Conservation (phyloP, 2,888 invertebrate species). For the Epistrophe eligans region DNA sequence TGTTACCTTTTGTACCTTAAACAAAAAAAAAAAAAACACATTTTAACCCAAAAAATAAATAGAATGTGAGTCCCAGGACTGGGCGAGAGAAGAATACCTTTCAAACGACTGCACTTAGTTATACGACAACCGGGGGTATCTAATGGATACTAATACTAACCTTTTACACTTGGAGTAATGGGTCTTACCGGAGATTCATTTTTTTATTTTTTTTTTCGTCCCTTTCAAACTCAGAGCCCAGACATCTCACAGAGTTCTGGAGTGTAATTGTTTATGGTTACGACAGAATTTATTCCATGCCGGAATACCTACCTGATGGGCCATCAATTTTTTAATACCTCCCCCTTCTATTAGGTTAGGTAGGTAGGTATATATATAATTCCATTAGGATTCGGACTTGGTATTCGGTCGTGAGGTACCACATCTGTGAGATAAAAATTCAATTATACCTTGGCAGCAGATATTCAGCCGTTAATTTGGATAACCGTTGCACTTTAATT, state of each 20-base stretch:
- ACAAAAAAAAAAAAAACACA: neutral
- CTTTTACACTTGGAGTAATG: conserved; percentile 42
- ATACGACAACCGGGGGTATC: conserved; percentile 44
- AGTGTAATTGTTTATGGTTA: conserved; percentile 44
- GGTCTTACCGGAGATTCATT: conserved; percentile 34
- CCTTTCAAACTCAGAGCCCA: conserved; percentile 3
- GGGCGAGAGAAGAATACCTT: conserved; percentile 29
- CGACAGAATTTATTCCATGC: neutral
- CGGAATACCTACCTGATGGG: neutral
- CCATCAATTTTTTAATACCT: conserved; percentile 55
- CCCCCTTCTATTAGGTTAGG: conserved; percentile 8
- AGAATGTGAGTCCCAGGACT: conserved; percentile 2
- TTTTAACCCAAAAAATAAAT: conserved; percentile 29
- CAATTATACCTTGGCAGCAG: conserved; percentile 39
- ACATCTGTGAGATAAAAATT: conserved; percentile 64
- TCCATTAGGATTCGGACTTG: conserved; percentile 40
- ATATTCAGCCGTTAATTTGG: conserved; percentile 1
- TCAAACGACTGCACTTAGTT: conserved; percentile 54
- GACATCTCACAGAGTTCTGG: neutral
- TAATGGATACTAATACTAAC: conserved; percentile 52
- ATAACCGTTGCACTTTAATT: conserved; percentile 44
- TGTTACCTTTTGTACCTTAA: conserved; percentile 5
- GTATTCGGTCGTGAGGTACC: conserved; percentile 1
- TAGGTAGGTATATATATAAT: neutral
- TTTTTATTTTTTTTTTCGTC: neutral